Conservation (phyloP, 1,140 invertebrate species). For the Ridgeia piscesae region DNA sequence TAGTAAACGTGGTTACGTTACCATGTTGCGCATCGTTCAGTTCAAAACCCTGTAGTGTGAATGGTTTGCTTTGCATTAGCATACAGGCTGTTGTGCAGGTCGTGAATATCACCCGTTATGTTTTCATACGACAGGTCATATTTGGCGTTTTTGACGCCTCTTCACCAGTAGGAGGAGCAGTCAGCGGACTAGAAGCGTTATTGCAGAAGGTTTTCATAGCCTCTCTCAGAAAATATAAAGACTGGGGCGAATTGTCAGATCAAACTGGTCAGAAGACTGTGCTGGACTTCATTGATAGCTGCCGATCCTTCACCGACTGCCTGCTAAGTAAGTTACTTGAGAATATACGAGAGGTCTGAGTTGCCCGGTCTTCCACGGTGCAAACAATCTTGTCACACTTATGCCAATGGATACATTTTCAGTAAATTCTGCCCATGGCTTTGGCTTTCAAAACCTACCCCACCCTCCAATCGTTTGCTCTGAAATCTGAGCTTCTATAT, state of each 20-base stretch:
- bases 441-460: no score
- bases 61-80: no score
- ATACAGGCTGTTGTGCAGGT: no score
- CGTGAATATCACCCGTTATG: not conserved
- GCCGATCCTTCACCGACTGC: not conserved
- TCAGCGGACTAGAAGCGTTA: not conserved
- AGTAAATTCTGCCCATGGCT: no score
- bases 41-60: no score
- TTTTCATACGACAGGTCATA: not conserved
- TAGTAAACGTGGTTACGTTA: no score
- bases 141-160: not conserved
- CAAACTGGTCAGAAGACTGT: not conserved
- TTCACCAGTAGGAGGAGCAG: not conserved
- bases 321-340: not conserved
- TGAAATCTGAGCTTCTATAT: no score
- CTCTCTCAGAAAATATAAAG: not conserved
- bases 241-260: slow-evolving; percentile 6
- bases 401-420: no score
- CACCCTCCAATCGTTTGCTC: no score
- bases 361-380: no score
- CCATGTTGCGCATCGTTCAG: no score
- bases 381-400: no score
- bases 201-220: not conserved
- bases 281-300: not conserved
- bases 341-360: not conserved